Evolutionary conservation across 2,113 vertebrate genomes (phyloP), one percentile per base, ranked within the genome.

Genomic region (Arenaria interpres): DNA sequence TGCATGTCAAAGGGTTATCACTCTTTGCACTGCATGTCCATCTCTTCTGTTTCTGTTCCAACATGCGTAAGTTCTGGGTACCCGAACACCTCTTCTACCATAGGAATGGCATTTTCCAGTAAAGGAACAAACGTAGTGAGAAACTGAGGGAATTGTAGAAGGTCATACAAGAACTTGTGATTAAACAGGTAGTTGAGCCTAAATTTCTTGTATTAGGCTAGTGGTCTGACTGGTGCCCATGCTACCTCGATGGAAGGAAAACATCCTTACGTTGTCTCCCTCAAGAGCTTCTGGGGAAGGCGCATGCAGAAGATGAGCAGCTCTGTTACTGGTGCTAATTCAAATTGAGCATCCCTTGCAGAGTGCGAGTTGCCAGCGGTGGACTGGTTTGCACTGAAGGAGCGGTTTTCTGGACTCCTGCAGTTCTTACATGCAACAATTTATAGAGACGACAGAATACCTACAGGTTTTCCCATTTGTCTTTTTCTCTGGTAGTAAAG

Each of bases 21-120:
- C 8, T 83, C 12, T 16, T 66, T 73, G 30, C 22, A 35, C 9
- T 39, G 37, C 28, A 5, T 54, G 54, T 43, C 41, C 5, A 3
- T 75, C 67, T 63, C 51, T 59, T 27, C 41, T 32, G 9, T 80
- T 89, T 91, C 32, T 77, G 19, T 87, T 87, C 59, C 54, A 73
- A n/a, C 12, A 12, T 27, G 4, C 0, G 0, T 51, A 3, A 23
- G 6, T 88, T 79, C 48, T 73, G 48, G 20, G 7, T 43, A 28
- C 23, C n/a, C 72, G 43, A 76, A 64, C 53, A 79, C 17, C 23
- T 56, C 43, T 73, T 75, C 43, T 35, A 39, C 10, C 18, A n/a
- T 48, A 67, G 30, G 48, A 50, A 9, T 7, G 32, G 23, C 23
- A 22, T 85, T 82, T 89, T 67, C 27, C 45, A 72, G 48, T 45